Evolutionary conservation across 2,113 vertebrate genomes (phyloP).

Genomic region (Amazona guildingii): DNA sequence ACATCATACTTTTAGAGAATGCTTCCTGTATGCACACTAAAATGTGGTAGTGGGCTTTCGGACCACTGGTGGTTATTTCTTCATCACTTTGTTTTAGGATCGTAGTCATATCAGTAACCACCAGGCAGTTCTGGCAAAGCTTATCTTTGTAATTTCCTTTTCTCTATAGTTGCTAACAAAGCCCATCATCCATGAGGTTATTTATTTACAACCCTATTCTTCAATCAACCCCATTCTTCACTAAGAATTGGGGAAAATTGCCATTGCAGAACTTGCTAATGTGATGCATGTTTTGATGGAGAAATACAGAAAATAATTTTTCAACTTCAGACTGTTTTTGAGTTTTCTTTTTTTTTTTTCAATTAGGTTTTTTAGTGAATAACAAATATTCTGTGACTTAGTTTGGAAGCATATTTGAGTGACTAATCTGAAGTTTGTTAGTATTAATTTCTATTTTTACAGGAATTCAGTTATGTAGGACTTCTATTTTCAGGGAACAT

Average conservation of each 20-base stretch:
- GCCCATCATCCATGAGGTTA: no score
- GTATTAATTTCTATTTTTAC: neutral
- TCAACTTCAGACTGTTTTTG: neutral
- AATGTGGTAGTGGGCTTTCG: no score
- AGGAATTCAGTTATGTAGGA: fast-evolving
- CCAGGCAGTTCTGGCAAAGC: no score
- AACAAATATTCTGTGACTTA: neutral
- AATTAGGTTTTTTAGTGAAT: neutral
- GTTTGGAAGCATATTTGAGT: neutral
- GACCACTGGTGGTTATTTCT: no score
- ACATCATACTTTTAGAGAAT: no score
- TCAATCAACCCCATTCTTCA: no score
- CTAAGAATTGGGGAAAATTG: neutral
- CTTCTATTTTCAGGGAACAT: neutral
- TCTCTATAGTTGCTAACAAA: no score
- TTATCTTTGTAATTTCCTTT: no score
- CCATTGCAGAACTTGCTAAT: neutral
- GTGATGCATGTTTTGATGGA: neutral
- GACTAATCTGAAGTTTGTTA: neutral
- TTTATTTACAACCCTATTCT: no score
- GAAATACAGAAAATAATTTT: neutral
- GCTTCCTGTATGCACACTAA: no score
- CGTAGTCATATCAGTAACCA: no score
- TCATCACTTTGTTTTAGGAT: no score
- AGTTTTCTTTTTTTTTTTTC: neutral